Percentiles rank a stretch among this genome's conserved stretches.
These are phyloP conservation scores for human (Homo sapiens) DNA, from an alignment of 2,113 vertebrate species.

Conservation along the genomic window GRCh38 chr2:180898501-180899000, in stretches of 20 bases:
- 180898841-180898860: conserved; percentile 62
- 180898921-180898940: conserved; percentile 70
- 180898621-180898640: conserved; percentile 55
- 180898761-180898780: conserved; percentile 77
- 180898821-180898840: conserved; percentile 2
- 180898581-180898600: conserved; percentile 45
- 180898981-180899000: not conserved
- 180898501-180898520: conserved; percentile 69
- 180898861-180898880: conserved; percentile 76
- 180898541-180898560: conserved; percentile 78
- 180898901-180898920: conserved; percentile 73
- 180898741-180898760: conserved; percentile 76
- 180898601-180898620: conserved; percentile 67
- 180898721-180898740: conserved; percentile 65
- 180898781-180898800: conserved; percentile 62
- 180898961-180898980: conserved; percentile 71
- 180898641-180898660: conserved; percentile 64
- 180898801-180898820: not conserved
- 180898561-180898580: conserved; percentile 69
- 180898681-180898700: conserved; percentile 66
- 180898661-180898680: conserved; percentile 71
- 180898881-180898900: conserved; percentile 67
- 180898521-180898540: conserved; percentile 65
- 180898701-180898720: conserved; percentile 69
- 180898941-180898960: conserved; percentile 72